Evolutionary conservation across 2,113 vertebrate species (phyloP).

Genomic region (Megalops atlanticus): DNA sequence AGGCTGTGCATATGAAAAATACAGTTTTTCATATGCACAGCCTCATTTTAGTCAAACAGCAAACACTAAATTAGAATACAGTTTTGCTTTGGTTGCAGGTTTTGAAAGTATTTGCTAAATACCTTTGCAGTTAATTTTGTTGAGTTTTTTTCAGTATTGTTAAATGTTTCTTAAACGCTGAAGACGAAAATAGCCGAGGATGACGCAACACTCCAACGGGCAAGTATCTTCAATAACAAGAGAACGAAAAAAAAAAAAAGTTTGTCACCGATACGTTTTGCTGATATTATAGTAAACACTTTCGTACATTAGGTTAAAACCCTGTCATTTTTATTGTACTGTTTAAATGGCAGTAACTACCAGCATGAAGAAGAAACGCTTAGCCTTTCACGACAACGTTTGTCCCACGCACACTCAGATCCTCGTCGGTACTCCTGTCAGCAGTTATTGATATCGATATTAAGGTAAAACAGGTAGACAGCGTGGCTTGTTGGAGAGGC

Average conservation of each 20-base stretch:
- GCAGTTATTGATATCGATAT: conserved; percentile 45
- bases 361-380: too few relatives aligned
- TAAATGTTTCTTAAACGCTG: neutral
- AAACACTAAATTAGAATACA: neutral
- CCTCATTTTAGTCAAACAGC: neutral
- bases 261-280: too few relatives aligned
- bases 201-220: neutral
- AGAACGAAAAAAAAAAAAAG: neutral
- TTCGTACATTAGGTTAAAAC: too few relatives aligned
- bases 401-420: too few relatives aligned
- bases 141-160: neutral
- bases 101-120: neutral
- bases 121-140: neutral
- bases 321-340: too few relatives aligned
- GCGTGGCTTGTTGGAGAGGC: conserved; percentile 30
- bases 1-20: too few relatives aligned
- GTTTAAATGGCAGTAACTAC: too few relatives aligned
- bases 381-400: too few relatives aligned
- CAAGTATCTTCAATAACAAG: neutral
- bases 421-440: conserved; percentile 43
- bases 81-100: neutral
- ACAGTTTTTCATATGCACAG: too few relatives aligned
- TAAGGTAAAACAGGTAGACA: conserved; percentile 31
- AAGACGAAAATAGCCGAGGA: neutral
- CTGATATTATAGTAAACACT: neutral